A percentile compares a stretch with the other conserved stretches of the same genome.
Evolutionary conservation across 64 coral and sea anemone species (phyloP).

Genomic region (Anthopleura sola): DNA sequence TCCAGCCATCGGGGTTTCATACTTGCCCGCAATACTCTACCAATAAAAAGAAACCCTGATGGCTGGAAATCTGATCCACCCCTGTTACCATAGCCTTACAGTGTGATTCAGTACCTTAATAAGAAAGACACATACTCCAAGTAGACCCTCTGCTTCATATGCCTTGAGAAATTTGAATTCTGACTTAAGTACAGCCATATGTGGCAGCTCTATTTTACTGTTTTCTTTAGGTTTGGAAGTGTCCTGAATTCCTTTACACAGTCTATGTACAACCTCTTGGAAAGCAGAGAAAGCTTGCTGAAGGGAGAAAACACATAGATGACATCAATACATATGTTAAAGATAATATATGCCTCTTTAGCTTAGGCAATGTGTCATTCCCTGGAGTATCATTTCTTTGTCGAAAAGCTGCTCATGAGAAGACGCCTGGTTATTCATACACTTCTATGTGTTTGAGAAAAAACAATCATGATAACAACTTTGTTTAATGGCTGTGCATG

Average conservation of each 20-base stretch:
- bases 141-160: constrained; percentile 87
- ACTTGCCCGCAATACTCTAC: no score
- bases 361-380: no score
- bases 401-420: no score
- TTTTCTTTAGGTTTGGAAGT: constrained; percentile 25
- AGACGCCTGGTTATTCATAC: no score
- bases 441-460: no score
- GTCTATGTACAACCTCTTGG: constrained; percentile 79
- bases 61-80: no score
- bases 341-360: neutral
- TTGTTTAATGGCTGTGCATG: no score
- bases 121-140: constrained; percentile 92
- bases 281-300: constrained; percentile 83
- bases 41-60: no score
- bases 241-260: constrained; percentile 76
- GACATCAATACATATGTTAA: neutral
- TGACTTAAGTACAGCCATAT: constrained; percentile 73
- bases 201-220: constrained; percentile 47
- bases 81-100: neutral
- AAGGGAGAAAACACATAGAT: neutral
- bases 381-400: no score
- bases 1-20: no score
- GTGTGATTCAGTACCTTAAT: constrained; percentile 66
- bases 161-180: constrained; percentile 96
- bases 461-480: no score